Percentiles rank a stretch among this genome's conserved stretches.
Evolutionary conservation across 2,888 invertebrate species (phyloP).

Genomic region (Strigamia maritima): DNA sequence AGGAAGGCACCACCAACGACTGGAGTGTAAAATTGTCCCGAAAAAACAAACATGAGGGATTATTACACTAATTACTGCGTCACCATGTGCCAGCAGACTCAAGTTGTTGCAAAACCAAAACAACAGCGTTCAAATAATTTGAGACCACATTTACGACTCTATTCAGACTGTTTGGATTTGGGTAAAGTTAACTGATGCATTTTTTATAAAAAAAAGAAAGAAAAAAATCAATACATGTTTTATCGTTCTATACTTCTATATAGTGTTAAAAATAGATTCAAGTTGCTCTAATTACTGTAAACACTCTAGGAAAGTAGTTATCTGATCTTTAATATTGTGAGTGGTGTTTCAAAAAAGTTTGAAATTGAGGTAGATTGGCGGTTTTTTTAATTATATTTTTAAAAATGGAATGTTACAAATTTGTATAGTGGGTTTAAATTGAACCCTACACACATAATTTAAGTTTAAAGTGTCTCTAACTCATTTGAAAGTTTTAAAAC

Average conservation of each 20-base stretch:
- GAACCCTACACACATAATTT: background rate
- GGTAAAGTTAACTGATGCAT: background rate
- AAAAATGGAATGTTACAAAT: no score
- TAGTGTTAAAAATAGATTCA: no score
- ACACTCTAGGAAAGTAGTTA: no score
- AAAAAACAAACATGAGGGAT: constrained; percentile 6
- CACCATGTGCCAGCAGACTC: background rate
- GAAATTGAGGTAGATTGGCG: background rate
- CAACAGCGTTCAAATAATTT: background rate
- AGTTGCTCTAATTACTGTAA: no score
- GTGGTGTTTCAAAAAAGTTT: no score
- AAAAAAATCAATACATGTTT: background rate
- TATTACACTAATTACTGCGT: background rate
- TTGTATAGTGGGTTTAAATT: no score
- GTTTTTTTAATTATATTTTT: no score
- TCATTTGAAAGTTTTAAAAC: background rate
- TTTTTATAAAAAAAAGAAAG: background rate
- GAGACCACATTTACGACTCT: constrained; percentile 12
- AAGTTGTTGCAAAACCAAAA: constrained; percentile 10
- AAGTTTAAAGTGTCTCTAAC: background rate
- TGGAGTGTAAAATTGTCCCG: constrained; percentile 8
- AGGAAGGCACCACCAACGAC: background rate
- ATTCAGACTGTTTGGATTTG: constrained; percentile 8
- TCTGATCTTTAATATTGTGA: no score
- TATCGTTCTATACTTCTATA: no score